These are phyloP conservation scores for Forficula auricularia DNA, from an alignment of 1,140 invertebrate species.

Conservation along the genomic window DNA sequence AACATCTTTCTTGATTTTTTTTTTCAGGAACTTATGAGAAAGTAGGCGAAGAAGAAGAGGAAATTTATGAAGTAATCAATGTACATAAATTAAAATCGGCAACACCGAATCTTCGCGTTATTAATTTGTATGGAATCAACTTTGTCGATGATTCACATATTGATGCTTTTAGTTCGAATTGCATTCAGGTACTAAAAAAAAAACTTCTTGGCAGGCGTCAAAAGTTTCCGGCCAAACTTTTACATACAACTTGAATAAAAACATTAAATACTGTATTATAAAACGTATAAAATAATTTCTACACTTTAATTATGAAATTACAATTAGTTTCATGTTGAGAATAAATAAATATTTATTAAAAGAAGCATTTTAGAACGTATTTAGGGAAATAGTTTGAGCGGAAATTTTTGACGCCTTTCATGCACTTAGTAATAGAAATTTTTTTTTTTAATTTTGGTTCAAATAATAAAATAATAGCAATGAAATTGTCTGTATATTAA, in stretches of 20 bases:
- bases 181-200: conserved; percentile 46
- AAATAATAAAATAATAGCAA: conserved; percentile 1
- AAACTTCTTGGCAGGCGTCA: too few species aligned
- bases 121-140: conserved; percentile 93
- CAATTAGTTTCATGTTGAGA: too few species aligned
- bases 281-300: too few species aligned
- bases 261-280: too few species aligned
- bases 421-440: too few species aligned
- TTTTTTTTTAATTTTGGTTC: not conserved
- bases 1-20: conserved; percentile 2
- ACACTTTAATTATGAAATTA: too few species aligned
- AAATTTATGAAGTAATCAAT: conserved; percentile 99
- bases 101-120: conserved; percentile 83
- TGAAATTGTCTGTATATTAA: not conserved
- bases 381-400: too few species aligned
- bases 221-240: too few species aligned
- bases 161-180: conserved; percentile 89
- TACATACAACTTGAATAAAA: too few species aligned
- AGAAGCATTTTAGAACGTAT: too few species aligned
- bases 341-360: too few species aligned
- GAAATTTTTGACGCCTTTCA: too few species aligned
- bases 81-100: conserved; percentile 95
- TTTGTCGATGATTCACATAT: conserved; percentile 98
- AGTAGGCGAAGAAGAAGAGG: conserved; percentile 96
- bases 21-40: conserved; percentile 89